These are phyloP conservation scores for Magallana nippona DNA, from an alignment of 2,888 invertebrate genomes.

Conservation along the genomic window DNA sequence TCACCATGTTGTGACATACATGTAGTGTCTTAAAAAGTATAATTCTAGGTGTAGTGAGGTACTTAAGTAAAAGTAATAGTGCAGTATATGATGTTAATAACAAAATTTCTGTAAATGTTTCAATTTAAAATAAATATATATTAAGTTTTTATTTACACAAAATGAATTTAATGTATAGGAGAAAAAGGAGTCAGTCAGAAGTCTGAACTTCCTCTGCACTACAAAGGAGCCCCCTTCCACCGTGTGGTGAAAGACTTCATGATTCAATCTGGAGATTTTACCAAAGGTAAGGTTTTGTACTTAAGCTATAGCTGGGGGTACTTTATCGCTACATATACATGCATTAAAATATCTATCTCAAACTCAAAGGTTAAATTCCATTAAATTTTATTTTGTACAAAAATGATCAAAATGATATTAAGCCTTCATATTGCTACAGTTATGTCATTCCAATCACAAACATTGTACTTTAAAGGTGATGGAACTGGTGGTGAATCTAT, in stretches of 20 bases:
- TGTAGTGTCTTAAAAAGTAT: too few species aligned
- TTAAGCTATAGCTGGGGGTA: not conserved
- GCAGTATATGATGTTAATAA: not conserved
- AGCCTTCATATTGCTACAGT: not conserved
- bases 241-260: constrained; percentile 98
- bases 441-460: not conserved
- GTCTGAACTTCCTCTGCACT: constrained; percentile 88
- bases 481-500: constrained; percentile 99
- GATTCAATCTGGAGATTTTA: constrained; percentile 86
- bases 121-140: too few species aligned
- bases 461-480: constrained; percentile 85
- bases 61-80: not conserved
- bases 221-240: constrained; percentile 90
- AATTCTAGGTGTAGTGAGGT: too few species aligned
- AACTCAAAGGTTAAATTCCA: too few species aligned
- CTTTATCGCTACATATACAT: not conserved
- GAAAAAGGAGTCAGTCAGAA: constrained; percentile 91
- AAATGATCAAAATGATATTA: too few species aligned
- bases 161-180: constrained; percentile 81
- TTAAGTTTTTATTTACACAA: too few species aligned
- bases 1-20: too few species aligned
- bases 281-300: constrained; percentile 83
- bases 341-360: not conserved
- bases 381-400: too few species aligned
- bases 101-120: too few species aligned